A percentile compares a stretch with the other conserved stretches of the same genome.
Conservation (phyloP, 2,888 invertebrate species). For the Drosophila affinis region DNA sequence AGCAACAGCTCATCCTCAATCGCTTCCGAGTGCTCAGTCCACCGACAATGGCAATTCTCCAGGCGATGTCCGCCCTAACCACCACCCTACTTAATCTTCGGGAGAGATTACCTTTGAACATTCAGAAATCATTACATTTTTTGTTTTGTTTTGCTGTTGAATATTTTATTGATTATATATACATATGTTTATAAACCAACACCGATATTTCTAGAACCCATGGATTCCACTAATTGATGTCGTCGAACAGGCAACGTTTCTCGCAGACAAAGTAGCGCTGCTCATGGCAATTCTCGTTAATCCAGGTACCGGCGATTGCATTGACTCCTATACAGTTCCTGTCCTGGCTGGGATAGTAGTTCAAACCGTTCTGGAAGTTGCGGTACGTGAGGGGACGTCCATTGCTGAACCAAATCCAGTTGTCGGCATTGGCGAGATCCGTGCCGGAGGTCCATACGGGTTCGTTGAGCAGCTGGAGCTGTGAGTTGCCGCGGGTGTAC, state of each 20-base stretch:
- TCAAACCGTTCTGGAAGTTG: constrained; percentile 40
- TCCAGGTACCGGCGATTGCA: constrained; percentile 43
- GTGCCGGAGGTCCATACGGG: constrained; percentile 61
- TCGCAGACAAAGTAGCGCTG: constrained; percentile 33
- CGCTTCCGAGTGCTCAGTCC: too few species aligned
- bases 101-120: too few species aligned
- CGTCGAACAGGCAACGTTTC: constrained; percentile 33
- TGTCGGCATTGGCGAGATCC: constrained; percentile 29
- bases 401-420: constrained; percentile 60
- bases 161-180: neutral
- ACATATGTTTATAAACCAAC: neutral
- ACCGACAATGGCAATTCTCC: too few species aligned
- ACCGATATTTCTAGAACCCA: neutral
- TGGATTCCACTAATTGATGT: constrained; percentile 1
- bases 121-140: neutral
- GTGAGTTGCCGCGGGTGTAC: constrained; percentile 14
- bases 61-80: too few species aligned
- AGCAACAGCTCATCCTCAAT: too few species aligned
- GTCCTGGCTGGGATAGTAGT: constrained; percentile 13
- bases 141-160: neutral
- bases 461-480: constrained; percentile 17
- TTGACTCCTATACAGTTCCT: constrained; percentile 44
- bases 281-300: constrained; percentile 20
- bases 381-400: constrained; percentile 51
- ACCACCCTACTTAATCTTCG: too few species aligned